Percentiles rank a stretch among this genome's conserved stretches.
Evolutionary conservation across 2,888 invertebrate species (phyloP).

Genomic region (Drosophila prolongata): DNA sequence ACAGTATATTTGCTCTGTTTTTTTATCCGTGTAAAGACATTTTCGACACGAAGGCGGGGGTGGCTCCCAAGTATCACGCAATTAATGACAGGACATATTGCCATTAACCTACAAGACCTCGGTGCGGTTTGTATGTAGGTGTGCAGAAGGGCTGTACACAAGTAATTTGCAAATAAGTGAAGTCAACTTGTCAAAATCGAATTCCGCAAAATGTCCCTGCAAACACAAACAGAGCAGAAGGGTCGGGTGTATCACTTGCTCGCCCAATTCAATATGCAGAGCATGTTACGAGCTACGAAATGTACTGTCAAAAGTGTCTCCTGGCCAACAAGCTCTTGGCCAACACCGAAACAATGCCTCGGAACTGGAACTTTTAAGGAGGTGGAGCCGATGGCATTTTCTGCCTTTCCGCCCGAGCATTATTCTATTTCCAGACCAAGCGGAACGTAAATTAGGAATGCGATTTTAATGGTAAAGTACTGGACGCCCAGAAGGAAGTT

Average conservation of each 20-base stretch:
- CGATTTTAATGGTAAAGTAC: slow-evolving; percentile 45
- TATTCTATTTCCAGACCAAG: slow-evolving; percentile 24
- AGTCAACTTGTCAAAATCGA: slow-evolving; percentile 68
- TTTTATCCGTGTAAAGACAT: not conserved
- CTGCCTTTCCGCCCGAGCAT: not conserved
- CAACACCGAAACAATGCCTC: slow-evolving; percentile 20
- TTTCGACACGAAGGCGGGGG: not conserved
- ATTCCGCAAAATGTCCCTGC: slow-evolving; percentile 26
- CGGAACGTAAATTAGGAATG: slow-evolving; percentile 49
- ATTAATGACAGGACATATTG: slow-evolving; percentile 41
- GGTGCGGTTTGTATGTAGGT: slow-evolving; percentile 10
- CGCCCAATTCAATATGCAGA: slow-evolving; percentile 65
- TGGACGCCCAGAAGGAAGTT: slow-evolving; percentile 5
- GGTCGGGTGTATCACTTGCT: not conserved
- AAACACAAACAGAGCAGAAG: slow-evolving; percentile 12
- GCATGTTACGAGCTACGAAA: slow-evolving; percentile 60
- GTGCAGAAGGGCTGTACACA: slow-evolving; percentile 47
- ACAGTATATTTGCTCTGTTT: too few species aligned
- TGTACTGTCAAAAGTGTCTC: slow-evolving; percentile 57
- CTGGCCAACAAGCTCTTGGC: slow-evolving; percentile 13
- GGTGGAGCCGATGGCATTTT: not conserved
- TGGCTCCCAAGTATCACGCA: slow-evolving; percentile 26
- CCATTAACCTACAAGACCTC: slow-evolving; percentile 29
- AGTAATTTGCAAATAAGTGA: slow-evolving; percentile 72
- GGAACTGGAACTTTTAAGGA: slow-evolving; percentile 12